Base-by-base conservation (phyloP, 1,140 invertebrate species). In the Dendrolimus kikuchii region DNA sequence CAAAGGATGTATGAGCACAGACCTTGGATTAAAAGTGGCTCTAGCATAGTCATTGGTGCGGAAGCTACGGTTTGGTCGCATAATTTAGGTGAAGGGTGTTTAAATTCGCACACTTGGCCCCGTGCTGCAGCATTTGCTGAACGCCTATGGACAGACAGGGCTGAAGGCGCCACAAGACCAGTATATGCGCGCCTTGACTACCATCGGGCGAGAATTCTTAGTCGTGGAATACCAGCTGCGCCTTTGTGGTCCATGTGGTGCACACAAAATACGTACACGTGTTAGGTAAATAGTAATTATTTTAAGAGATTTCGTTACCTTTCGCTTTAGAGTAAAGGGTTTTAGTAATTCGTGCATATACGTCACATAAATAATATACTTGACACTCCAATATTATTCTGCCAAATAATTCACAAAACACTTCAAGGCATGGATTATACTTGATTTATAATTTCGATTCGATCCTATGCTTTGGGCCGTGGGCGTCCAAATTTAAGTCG, bases 1-100 rank as follows among this genome's bases (percentile, higher is more conserved):
- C 93, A 95, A 73, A 90, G 90, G 40, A 90, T 95, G 0, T 95
- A 95, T 72, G 92, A 91, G 71, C 93, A 95, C 67, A 83, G 92
- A 52, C 93, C 93, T 0, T 93, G 93, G 92, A 82, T 78, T 38
- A 79, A 87, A 41, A 74, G 67, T 41, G 47, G 38, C 59, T 63
- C 55, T 38, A 71, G 50, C 23, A 66, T 49, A 1, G 83, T 92
- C 49, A 87, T 89, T 5, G 93, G 93, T 0, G 93, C 91, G 0
- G 92, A 93, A 71, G 92, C 89, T 3, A 92, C 91, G 7, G 83
- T 93, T 38, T 94, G 92, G 92, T 90, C 88, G 9, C 91, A 93
- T 63, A 91, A 91, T 68, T 67, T 89, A 2, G 83, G 89, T 59
- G 83, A 88, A 7, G 88, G 82, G 23, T 83, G 87, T 47, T 67